These are phyloP conservation scores for Antennarius maculatus DNA, from an alignment of 2,797 vertebrate species.

Conservation along the genomic window DNA sequence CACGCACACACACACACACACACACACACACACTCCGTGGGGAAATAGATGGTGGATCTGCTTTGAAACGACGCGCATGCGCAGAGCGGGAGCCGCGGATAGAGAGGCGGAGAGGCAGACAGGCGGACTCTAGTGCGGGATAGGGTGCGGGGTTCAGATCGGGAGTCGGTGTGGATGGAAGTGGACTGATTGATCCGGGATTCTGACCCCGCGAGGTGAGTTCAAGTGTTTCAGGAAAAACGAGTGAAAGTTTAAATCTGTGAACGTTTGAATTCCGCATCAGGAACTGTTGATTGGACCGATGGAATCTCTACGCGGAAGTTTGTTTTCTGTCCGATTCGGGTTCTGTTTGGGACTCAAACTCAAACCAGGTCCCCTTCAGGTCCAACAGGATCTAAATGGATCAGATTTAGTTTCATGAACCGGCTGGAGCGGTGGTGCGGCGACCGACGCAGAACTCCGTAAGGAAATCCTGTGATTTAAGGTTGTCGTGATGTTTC, in stretches of 20 bases:
- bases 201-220: background rate
- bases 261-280: too few relatives aligned
- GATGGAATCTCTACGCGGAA: conserved; percentile 1
- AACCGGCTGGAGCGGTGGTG: background rate
- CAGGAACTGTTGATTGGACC: too few relatives aligned
- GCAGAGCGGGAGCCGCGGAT: conserved; percentile 6
- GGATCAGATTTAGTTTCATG: too few relatives aligned
- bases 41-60: too few relatives aligned
- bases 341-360: background rate
- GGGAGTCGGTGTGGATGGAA: too few relatives aligned
- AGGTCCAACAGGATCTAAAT: too few relatives aligned
- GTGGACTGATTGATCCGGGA: background rate
- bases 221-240: background rate
- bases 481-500: fast-evolving
- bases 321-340: background rate
- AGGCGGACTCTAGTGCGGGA: background rate
- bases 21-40: too few relatives aligned
- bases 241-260: too few relatives aligned
- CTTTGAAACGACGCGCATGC: conserved; percentile 9
- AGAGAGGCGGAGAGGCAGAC: background rate
- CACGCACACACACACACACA: too few relatives aligned
- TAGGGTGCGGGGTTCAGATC: too few relatives aligned
- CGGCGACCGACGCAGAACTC: conserved; percentile 2
- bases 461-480: background rate
- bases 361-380: too few relatives aligned